These are phyloP conservation scores for Ibycter americanus DNA, from an alignment of 2,797 vertebrate genomes.

Conservation along the genomic window DNA sequence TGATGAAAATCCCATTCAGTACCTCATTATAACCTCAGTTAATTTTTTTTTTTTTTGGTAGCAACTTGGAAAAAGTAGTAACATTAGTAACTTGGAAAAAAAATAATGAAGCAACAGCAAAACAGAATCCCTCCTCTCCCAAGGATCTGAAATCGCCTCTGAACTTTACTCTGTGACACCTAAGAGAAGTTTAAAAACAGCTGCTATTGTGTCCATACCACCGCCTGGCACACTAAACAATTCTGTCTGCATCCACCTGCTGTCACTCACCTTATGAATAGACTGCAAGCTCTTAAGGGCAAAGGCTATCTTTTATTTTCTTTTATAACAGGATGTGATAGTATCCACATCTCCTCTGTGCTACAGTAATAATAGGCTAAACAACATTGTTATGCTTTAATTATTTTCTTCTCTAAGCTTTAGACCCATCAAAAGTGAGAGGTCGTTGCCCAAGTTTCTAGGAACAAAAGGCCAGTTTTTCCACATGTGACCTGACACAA, in stretches of 20 bases:
- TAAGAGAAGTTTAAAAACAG: neutral
- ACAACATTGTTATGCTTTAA: neutral
- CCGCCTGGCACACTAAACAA: neutral
- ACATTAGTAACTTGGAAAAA: neutral
- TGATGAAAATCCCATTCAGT: neutral
- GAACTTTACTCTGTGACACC: neutral
- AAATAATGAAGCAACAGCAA: neutral
- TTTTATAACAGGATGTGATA: neutral
- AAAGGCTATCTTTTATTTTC: neutral
- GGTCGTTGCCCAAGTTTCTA: neutral
- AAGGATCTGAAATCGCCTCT: neutral
- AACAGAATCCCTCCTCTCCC: neutral
- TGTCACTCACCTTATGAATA: neutral
- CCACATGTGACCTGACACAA: neutral
- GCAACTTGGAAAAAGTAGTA: neutral
- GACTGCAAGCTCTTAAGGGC: neutral
- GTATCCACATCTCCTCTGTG: neutral
- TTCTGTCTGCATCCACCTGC: neutral
- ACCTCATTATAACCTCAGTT: neutral
- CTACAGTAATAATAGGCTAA: neutral
- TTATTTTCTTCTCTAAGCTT: neutral
- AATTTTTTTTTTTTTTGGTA: neutral
- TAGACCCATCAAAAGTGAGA: neutral
- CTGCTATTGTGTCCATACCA: neutral
- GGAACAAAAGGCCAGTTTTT: neutral